These are phyloP conservation scores for Carcharodon carcharias DNA, from an alignment of 2,797 vertebrate genomes.

Conservation along the genomic window DNA sequence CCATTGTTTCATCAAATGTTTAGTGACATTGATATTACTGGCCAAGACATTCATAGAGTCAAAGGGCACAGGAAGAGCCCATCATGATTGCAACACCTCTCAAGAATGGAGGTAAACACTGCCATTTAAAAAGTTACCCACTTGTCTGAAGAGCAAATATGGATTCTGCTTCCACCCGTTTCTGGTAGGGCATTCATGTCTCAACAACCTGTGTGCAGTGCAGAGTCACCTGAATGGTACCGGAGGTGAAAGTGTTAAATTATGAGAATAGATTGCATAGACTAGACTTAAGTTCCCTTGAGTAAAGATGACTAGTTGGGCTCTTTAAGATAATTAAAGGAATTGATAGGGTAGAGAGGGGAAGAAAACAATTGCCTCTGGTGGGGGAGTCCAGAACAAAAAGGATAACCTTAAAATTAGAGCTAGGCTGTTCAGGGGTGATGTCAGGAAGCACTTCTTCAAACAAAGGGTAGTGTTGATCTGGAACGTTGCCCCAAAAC, in stretches of 20 bases:
- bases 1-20: not conserved
- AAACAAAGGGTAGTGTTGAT: not conserved
- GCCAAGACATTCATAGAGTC: not conserved
- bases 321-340: not conserved
- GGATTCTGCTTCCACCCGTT: not conserved
- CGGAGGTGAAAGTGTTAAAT: not conserved
- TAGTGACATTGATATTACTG: not conserved
- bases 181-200: not conserved
- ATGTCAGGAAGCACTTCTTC: not conserved
- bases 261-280: not conserved
- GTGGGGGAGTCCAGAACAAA: not conserved
- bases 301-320: not conserved
- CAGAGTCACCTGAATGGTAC: not conserved
- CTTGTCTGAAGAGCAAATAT: not conserved
- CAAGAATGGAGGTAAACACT: not conserved
- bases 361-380: not conserved
- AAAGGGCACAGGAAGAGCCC: not conserved
- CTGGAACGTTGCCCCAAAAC: not conserved
- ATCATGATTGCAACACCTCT: not conserved
- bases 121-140: not conserved
- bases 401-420: not conserved
- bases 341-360: not conserved
- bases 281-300: not conserved
- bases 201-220: not conserved
- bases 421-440: not conserved